These are phyloP conservation scores for Myotis myotis DNA, from an alignment of 2,797 vertebrate genomes.

Conservation along the genomic window DNA sequence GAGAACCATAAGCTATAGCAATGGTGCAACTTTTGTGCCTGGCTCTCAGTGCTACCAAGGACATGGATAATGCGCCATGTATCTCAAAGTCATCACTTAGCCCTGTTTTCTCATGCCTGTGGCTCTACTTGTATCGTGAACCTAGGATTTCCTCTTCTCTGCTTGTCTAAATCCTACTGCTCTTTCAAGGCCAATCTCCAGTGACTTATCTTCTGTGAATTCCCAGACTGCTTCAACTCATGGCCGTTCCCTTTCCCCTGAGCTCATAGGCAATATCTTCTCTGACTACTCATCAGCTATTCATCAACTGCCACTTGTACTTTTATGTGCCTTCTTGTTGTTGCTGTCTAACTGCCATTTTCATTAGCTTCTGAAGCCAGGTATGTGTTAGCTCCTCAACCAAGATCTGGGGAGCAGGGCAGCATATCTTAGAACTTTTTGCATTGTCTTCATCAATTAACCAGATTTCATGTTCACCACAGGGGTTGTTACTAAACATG, in stretches of 20 bases:
- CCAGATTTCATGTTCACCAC: neutral
- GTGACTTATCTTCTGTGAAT: constrained; percentile 24
- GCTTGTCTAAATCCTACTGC: constrained; percentile 39
- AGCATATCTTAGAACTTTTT: neutral
- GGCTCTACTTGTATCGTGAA: neutral
- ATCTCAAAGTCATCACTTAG: neutral
- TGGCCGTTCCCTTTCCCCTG: neutral
- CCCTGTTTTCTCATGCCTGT: neutral
- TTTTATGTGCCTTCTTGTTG: neutral
- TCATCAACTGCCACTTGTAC: neutral
- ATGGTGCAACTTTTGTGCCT: neutral
- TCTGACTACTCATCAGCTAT: neutral
- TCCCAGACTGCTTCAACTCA: neutral
- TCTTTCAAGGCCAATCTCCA: constrained; percentile 15
- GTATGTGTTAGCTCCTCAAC: neutral
- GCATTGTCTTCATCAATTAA: neutral
- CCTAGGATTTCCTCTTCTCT: constrained; percentile 23
- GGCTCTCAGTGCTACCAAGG: neutral
- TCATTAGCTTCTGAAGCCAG: neutral
- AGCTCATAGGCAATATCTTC: neutral
- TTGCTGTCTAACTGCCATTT: neutral
- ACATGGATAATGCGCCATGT: accelerated
- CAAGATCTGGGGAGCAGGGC: neutral
- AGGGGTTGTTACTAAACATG: neutral
- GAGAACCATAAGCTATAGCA: neutral